Base-by-base conservation (phyloP, 2,797 vertebrate species). In the Darevskia mixta region DNA sequence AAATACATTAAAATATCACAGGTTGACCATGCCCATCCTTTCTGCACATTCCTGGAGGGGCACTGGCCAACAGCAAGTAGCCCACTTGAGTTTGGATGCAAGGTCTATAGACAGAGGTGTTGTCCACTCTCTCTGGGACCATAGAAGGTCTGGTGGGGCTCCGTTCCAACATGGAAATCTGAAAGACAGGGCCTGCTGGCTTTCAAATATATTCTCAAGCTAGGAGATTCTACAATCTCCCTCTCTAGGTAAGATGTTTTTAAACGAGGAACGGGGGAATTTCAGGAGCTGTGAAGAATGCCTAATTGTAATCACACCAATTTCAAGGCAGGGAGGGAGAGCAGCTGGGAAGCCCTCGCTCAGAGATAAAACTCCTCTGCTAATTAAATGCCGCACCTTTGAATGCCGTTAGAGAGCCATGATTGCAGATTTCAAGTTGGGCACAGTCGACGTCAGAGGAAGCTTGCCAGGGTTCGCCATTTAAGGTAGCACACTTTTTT, bases 391-490 rank as follows among this genome's bases (percentile, higher is more conserved):
- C 0, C 0, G 81, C 1, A 0, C 49, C 2, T 83, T 85, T 89
- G 81, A 90, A 25, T 35, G 0, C 2, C 0, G 2, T 90, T 91
- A 83, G 83, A 92, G 93, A 94, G 91, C 66, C 75, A 35, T 0
- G 85, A 41, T 38, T 1, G 0, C 80, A 32, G 88, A 91, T 93
- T 93, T 61, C 91, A 88, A 94, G 92, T 92, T 91, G 93, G 88
- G 67, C 58, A 29, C 82, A 23, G 82, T n/a, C 0, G 0, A 92
- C 91, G 91, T 93, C 95, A 96, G 69, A 0, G 0, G 79, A 77
- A 91, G 88, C 88, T 8, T 32, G 93, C 92, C 72, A 86, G 88
- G 92, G 92, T 94, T 95, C 90, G 91, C 93, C 93, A 95, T 93
- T 93, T 89, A 90, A 94, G 92, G 93, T 79, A 79, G 92, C 83